These are phyloP conservation scores for Athrips mouffetella DNA, from an alignment of 2,888 invertebrate species.

Conservation along the genomic window DNA sequence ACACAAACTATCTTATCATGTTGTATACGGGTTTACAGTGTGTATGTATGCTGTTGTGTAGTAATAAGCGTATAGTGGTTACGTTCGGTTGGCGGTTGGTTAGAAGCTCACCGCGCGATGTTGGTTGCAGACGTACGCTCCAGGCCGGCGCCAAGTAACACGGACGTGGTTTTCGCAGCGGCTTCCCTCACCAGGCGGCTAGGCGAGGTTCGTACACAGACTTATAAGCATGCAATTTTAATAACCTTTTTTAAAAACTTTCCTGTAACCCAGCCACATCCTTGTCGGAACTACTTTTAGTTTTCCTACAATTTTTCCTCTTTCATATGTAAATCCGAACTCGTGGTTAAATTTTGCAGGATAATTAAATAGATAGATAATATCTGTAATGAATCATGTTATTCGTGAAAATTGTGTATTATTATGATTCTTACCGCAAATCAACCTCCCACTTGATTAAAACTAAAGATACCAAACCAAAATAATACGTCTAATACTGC, in stretches of 20 bases:
- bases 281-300: no score
- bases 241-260: background rate
- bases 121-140: conserved; percentile 62
- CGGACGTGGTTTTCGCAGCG: conserved; percentile 29
- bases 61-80: background rate
- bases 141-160: conserved; percentile 33
- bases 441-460: no score
- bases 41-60: background rate
- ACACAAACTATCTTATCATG: background rate
- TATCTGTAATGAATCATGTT: no score
- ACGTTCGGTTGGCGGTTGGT: no score
- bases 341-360: no score
- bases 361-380: no score
- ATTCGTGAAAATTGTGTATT: no score
- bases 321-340: no score
- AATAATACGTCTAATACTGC: no score
- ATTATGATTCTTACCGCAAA: no score
- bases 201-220: conserved; percentile 44
- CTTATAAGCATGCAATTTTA: background rate
- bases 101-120: conserved; percentile 49
- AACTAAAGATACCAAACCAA: no score
- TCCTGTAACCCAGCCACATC: background rate
- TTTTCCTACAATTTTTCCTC: no score
- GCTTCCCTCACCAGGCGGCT: conserved; percentile 29
- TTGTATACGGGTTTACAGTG: background rate